A percentile compares a stretch with the other conserved stretches of the same genome.
Evolutionary conservation across 1,140 invertebrate species (phyloP).

Genomic region (Neodiprion virginianus): DNA sequence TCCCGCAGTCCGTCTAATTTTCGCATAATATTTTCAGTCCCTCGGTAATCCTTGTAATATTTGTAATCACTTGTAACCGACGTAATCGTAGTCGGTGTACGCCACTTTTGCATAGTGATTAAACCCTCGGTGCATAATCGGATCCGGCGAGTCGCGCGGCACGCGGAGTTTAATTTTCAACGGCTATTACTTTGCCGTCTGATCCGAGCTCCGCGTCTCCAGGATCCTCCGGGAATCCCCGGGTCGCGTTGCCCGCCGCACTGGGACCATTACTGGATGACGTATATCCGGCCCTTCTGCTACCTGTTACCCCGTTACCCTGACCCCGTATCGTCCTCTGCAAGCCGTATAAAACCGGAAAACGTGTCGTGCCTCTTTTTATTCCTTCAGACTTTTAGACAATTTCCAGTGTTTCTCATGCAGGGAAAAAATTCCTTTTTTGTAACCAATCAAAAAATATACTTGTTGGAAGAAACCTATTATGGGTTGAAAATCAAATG

Average conservation of each 20-base stretch:
- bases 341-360: constrained; percentile 37
- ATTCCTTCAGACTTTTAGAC: constrained; percentile 28
- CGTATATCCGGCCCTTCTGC: constrained; percentile 37
- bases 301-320: constrained; percentile 47
- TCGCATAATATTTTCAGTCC: too few species aligned
- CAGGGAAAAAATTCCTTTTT: too few species aligned
- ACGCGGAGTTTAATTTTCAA: background rate
- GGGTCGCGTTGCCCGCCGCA: constrained; percentile 36
- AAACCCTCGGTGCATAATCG: background rate
- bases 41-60: too few species aligned
- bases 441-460: too few species aligned
- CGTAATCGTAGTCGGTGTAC: too few species aligned
- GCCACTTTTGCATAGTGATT: too few species aligned
- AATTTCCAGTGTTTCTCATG: constrained; percentile 31
- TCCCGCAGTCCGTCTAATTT: too few species aligned
- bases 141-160: background rate
- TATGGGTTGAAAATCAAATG: too few species aligned
- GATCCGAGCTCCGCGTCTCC: background rate
- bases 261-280: constrained; percentile 52
- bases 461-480: background rate
- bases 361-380: background rate
- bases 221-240: background rate
- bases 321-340: constrained; percentile 27
- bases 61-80: too few species aligned
- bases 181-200: background rate